A percentile compares a stretch with the other conserved stretches of the same genome.
Conservation (phyloP, 2,797 vertebrate species). For the Microctenopoma steveboyesi region DNA sequence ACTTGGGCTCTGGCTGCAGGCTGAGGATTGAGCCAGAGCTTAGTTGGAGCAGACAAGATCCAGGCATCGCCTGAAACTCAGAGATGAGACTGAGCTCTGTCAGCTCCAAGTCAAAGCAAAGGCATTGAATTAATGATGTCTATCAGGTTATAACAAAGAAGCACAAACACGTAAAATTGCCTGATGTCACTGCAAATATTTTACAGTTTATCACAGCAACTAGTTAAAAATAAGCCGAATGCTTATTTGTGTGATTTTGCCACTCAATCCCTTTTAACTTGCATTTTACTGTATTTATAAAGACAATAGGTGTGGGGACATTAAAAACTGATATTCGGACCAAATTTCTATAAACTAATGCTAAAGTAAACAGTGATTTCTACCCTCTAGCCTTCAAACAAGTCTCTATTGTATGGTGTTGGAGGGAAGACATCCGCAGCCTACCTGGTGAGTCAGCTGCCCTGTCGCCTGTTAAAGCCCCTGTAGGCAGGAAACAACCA, state of each 20-base stretch:
- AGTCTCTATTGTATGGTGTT: constrained; percentile 58
- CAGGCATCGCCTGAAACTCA: constrained; percentile 33
- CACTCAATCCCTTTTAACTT: too few species aligned
- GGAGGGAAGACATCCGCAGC: constrained; percentile 59
- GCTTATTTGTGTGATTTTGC: too few species aligned
- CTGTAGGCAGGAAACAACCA: constrained; percentile 71
- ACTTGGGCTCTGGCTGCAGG: constrained; percentile 62
- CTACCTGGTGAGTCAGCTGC: constrained; percentile 65
- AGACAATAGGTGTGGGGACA: neutral
- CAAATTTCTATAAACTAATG: neutral
- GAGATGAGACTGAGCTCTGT: constrained; percentile 14
- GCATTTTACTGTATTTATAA: neutral
- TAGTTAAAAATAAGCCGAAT: neutral
- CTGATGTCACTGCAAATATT: neutral
- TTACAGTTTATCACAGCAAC: neutral
- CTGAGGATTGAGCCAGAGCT: constrained; percentile 61
- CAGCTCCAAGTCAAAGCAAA: constrained; percentile 11
- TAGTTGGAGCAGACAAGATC: constrained; percentile 56
- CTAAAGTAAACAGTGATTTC: constrained; percentile 11
- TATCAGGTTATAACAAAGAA: neutral
- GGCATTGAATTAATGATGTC: neutral
- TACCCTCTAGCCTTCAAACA: constrained; percentile 49
- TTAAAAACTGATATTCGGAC: neutral
- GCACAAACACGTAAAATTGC: neutral
- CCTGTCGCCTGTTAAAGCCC: constrained; percentile 58